Evolutionary conservation across 1,140 invertebrate genomes (phyloP), one percentile per base, ranked within the genome.

Genomic region (Berghia stephanieae): DNA sequence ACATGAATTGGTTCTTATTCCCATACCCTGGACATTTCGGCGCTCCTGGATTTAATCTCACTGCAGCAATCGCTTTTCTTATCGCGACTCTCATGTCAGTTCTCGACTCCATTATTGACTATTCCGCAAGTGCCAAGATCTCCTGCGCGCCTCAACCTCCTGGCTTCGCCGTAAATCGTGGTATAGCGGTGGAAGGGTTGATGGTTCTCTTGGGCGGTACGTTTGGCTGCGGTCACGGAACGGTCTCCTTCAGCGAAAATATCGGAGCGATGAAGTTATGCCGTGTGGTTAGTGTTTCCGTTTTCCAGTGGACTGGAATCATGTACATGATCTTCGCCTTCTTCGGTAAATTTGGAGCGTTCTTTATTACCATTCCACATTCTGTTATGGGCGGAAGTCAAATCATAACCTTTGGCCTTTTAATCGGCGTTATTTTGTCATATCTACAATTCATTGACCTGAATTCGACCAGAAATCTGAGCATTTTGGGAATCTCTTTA

Each of bases 401-500:
- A 88, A 95, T 94, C 82, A 92, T 96, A 5, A 95, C 96, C 93
- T 96, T 96, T 86, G 94, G 84, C 31, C 81, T 82, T n/a, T 79
- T 84, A n/a, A 81, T 84, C 40, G 83, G 83, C 8, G 49, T 86
- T 2, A 80, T 84, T 0, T 71, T 84, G 71, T 84, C 83, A n/a
- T 83, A 84, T 72, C 69, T 84, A 66, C 77, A 79, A 40, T 73
- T 70, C 31, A 69, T 82, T 16, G 80, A 82, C 44, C 67, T 83
- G 3, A 94, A 94, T 84, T 95, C 94, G 24, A 92, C 94, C 18
- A 78, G 90, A 70, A 96, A 96, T 90, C 88, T 96, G 8, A 96
- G 95, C 86, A 95, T 96, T 73, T 91, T 96, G n/a, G 95, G 95
- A n/a, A 93, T 96, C 80, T 95, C 95, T 13, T 91, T 96, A 57